phyloP scores from a whole-genome alignment of 2,113 vertebrate genomes.

The Semicossyphus pulcher region DNA sequence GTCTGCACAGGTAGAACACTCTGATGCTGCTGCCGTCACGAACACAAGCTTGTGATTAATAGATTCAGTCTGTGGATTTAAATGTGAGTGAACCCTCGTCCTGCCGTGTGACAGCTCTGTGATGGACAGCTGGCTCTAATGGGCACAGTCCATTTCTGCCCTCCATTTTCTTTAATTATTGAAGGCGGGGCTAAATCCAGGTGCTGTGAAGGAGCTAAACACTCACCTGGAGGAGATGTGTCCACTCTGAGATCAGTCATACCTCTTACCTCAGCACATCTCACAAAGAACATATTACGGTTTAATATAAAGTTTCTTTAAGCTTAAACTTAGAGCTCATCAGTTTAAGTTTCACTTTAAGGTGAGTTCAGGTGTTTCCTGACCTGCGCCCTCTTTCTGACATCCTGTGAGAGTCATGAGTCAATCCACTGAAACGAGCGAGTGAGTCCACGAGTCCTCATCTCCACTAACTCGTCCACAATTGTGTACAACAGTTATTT shows the following conservation, averaged over 20 bases:
- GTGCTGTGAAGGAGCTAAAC: slow-evolving; percentile 38
- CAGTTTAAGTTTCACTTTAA: slow-evolving; percentile 4
- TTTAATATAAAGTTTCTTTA: neutral
- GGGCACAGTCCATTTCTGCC: slow-evolving; percentile 45
- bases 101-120: slow-evolving; percentile 36
- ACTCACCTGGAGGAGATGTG: slow-evolving; percentile 19
- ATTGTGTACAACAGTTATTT: too few species aligned
- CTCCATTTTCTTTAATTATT: slow-evolving; percentile 71
- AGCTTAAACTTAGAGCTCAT: neutral
- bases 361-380: too few species aligned
- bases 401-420: too few species aligned
- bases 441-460: too few species aligned
- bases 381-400: too few species aligned
- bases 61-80: slow-evolving; percentile 7
- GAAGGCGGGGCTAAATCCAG: slow-evolving; percentile 67
- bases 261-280: neutral
- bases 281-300: too few species aligned
- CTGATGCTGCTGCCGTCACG: neutral
- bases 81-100: neutral
- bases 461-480: too few species aligned
- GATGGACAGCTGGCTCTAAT: slow-evolving; percentile 59
- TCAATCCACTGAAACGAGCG: too few species aligned
- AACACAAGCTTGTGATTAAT: slow-evolving; percentile 28
- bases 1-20: slow-evolving; percentile 15
- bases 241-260: slow-evolving; percentile 21